Percentiles rank a stretch among this genome's conserved stretches.
Conservation (phyloP, 1,140 invertebrate species). For the Euura lappo region DNA sequence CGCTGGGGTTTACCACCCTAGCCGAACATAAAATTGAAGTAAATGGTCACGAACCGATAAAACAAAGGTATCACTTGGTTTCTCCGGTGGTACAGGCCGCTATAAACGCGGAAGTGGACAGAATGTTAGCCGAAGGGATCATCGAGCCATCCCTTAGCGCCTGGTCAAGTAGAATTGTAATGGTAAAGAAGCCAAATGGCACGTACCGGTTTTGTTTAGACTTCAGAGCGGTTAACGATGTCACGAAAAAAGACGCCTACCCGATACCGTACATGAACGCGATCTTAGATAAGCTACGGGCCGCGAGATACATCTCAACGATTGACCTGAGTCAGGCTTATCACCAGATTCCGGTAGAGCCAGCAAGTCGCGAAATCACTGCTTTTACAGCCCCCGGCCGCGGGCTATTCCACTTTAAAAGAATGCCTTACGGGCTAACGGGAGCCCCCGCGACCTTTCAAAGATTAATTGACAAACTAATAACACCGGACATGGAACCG, state of each 20-base stretch:
- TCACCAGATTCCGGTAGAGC: conserved; percentile 41
- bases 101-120: not conserved
- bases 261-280: conserved; percentile 27
- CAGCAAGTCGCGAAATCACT: conserved; percentile 44
- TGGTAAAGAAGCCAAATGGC: not conserved
- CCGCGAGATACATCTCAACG: conserved; percentile 23
- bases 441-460: conserved; percentile 32
- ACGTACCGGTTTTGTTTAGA: not conserved
- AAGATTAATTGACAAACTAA: conserved; percentile 34
- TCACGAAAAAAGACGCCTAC: no score
- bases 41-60: not conserved
- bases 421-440: conserved; percentile 54
- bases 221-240: not conserved
- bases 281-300: conserved; percentile 37
- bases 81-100: not conserved
- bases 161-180: not conserved
- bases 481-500: conserved; percentile 31
- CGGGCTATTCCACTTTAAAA: conserved; percentile 48
- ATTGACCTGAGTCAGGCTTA: conserved; percentile 32
- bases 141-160: not conserved
- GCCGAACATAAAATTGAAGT: no score
- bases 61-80: not conserved
- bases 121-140: not conserved
- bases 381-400: conserved; percentile 50
- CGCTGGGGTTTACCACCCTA: no score